Base-by-base conservation (phyloP, 2,797 vertebrate species). In the Babyrousa celebensis region DNA sequence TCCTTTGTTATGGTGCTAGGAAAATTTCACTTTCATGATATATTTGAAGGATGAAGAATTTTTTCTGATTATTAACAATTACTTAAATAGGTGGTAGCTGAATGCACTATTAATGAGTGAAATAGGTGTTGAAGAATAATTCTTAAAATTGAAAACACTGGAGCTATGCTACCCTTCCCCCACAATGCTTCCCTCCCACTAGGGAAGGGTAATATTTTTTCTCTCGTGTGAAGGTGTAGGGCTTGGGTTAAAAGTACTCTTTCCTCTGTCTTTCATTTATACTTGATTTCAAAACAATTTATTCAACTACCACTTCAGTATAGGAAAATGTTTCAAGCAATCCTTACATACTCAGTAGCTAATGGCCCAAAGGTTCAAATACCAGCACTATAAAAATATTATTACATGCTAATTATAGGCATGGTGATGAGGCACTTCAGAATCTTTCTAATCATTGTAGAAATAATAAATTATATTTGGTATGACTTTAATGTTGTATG, bases 281-380 rank as follows among this genome's bases (percentile, higher is more conserved):
- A 85, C 17, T 70, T 70, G 4, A 60, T 85, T 92, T 92, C n/a
- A 85, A 85, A 92, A 92, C 89, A 78, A 95, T 94, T 91, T 92
- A 79, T 58, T n/a, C 60, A 40, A 84, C 71, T 29, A 78, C 18
- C n/a, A 20, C 63, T 67, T 43, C 7, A 89, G 65, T 43, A 68
- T 77, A 89, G 17, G 17, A 97, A 95, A 92, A 85, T 25, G 48
- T 96, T 91, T 77, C 86, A 94, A 83, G 40, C 32, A 52, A 92
- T 96, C 72, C 67, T 25, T 62, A 78, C 32, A 85, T 87, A 58
- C 72, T 70, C 58, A 67, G 85, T 88, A 85, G 48, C 71, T 93
- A 65, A 27, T 60, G 36, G n/a, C 7, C 74, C 68, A 95, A 90
- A 82, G 20, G 16, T 83, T 91, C 82, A 85, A 88, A 94, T 21